Base-by-base conservation (phyloP, 2,797 vertebrate species). In the Spinibarbus caldwelli region DNA sequence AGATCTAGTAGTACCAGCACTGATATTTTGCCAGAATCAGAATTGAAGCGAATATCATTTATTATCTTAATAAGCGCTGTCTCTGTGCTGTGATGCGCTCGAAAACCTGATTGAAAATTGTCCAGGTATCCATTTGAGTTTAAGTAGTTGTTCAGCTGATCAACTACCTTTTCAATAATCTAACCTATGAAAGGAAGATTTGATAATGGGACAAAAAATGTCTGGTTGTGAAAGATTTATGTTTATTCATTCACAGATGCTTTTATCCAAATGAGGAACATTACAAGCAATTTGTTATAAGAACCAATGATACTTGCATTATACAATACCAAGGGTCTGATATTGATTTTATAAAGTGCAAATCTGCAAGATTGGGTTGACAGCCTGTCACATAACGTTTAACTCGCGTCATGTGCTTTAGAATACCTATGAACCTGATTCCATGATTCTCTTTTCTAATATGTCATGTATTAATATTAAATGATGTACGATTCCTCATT, bases 311-410 rank as follows among this genome's bases (percentile, higher is more conserved):
- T n/a, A n/a, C n/a, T n/a, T n/a, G n/a, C n/a, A 11, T 75, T 75
- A 36, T 23, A 4, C 45, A 75, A 23, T 23, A 10, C 5, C 72
- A 76, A 5, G 0, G 11, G 31, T 76, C 29, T 36, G 11, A 14
- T 76, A 76, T 76, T 76, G 73, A 76, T 36, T 76, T 23, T 52
- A 36, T 8, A 54, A 76, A 23, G 31, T 54, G 19, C 31, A 76
- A 54, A 76, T 36, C 2, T 49, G 8, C 17, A 23, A 75, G 10
- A 75, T 11, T 52, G 15, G 5, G 47, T 11, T 49, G 17, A 41
- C 79, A 14, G 17, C 23, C 17, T 41, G 11, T 31, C 6, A 57
- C 9, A 2, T 57, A 23, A 59, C 2, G 8, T 78, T 26, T 43
- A 78, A 82, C 38, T 72, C 7, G 0, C 4, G 1, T 36, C 49